phyloP scores from a whole-genome alignment of 2,888 invertebrate genomes.

The Erannis defoliaria region DNA sequence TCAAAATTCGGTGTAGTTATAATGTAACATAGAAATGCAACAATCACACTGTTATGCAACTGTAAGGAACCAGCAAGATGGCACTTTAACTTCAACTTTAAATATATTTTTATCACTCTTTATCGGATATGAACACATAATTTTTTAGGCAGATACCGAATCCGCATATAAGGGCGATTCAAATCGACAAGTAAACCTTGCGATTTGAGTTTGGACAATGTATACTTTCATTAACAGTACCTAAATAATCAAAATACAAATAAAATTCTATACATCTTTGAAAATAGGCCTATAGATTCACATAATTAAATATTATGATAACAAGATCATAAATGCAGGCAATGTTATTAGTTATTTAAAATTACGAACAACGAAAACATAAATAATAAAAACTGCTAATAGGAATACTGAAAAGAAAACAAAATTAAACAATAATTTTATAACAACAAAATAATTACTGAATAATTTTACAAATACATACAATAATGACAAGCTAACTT shows the following conservation, averaged over 20 bases:
- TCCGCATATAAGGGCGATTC: background rate
- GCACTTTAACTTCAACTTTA: slow-evolving; percentile 57
- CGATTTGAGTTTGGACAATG: background rate
- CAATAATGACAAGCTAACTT: slow-evolving; percentile 49
- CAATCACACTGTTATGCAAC: slow-evolving; percentile 59
- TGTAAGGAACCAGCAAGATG: slow-evolving; percentile 75
- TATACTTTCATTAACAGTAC: slow-evolving; percentile 6
- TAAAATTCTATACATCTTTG: slow-evolving; percentile 7
- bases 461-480: slow-evolving; percentile 35
- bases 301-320: slow-evolving; percentile 28
- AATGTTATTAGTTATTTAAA: slow-evolving; percentile 50
- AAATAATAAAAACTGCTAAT: slow-evolving; percentile 43
- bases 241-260: background rate
- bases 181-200: background rate
- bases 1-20: slow-evolving; percentile 44
- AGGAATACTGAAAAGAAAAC: slow-evolving; percentile 46
- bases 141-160: slow-evolving; percentile 4
- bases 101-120: slow-evolving; percentile 23
- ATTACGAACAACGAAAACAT: slow-evolving; percentile 41
- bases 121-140: slow-evolving; percentile 21
- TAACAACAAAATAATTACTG: too few species aligned
- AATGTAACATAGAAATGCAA: slow-evolving; percentile 56
- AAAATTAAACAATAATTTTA: slow-evolving; percentile 35
- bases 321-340: slow-evolving; percentile 63
- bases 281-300: slow-evolving; percentile 27